Evolutionary conservation across 1,140 invertebrate species (phyloP).

Genomic region (Metopolophium dirhodum): DNA sequence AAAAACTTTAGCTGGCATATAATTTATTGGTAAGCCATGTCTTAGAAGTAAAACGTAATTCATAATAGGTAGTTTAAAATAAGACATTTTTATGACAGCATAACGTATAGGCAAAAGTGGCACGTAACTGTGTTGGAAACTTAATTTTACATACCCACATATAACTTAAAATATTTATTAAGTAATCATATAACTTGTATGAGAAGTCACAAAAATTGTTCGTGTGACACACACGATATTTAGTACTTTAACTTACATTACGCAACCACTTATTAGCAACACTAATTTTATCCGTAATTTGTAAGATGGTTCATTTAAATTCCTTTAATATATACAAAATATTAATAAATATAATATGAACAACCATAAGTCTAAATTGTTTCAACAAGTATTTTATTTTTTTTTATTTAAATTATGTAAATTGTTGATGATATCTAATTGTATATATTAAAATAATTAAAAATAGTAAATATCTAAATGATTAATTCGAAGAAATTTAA

Average conservation of each 20-base stretch:
- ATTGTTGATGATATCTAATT: not conserved
- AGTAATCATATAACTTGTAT: not conserved
- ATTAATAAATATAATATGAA: not conserved
- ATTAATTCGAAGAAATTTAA: not conserved
- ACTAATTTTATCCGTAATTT: not conserved
- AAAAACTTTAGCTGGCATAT: not conserved
- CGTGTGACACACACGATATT: no score
- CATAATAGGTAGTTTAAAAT: not conserved
- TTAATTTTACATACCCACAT: not conserved
- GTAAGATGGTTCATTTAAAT: not conserved
- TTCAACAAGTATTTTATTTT: not conserved
- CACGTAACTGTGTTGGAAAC: not conserved
- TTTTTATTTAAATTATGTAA: not conserved
- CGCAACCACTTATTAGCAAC: not conserved
- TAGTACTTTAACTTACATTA: not conserved
- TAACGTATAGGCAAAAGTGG: not conserved
- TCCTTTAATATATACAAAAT: not conserved
- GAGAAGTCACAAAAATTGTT: not conserved
- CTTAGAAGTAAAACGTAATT: not conserved
- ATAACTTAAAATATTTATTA: conserved; percentile 8
- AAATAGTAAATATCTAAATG: not conserved
- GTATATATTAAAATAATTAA: not conserved
- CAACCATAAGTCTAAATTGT: not conserved
- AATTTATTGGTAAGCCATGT: not conserved
- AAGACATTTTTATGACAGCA: not conserved